Percentiles rank a stretch among this genome's conserved stretches.
These are phyloP conservation scores for Chroicocephalus ridibundus DNA, from an alignment of 2,113 vertebrate genomes.

Conservation along the genomic window DNA sequence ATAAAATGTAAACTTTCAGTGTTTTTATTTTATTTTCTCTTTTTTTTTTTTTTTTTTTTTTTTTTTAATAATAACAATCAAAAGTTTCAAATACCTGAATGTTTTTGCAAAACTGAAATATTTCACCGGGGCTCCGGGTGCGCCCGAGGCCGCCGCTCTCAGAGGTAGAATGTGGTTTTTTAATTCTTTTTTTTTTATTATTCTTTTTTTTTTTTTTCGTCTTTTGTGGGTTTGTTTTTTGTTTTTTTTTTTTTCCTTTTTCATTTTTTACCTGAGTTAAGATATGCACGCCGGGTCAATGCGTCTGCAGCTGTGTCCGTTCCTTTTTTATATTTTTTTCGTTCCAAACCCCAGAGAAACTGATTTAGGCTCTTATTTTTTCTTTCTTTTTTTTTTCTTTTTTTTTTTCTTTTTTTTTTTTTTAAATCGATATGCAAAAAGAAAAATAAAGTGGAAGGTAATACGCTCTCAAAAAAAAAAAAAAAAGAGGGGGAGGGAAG, in stretches of 20 bases:
- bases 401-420: background rate
- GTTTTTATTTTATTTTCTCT: slow-evolving; percentile 65
- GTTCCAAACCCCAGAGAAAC: slow-evolving; percentile 40
- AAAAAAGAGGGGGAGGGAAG: too few species aligned
- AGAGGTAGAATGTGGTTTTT: slow-evolving; percentile 78
- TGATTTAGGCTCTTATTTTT: background rate
- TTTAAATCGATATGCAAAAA: slow-evolving; percentile 33
- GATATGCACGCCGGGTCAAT: slow-evolving; percentile 14
- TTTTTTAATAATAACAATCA: slow-evolving; percentile 67
- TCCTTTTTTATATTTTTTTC: background rate
- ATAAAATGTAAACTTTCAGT: slow-evolving; percentile 88
- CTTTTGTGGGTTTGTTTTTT: background rate
- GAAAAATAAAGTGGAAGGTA: slow-evolving; percentile 28
- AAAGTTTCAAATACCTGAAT: slow-evolving; percentile 78
- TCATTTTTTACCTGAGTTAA: slow-evolving; percentile 74
- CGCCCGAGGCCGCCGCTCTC: slow-evolving; percentile 26
- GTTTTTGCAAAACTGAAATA: slow-evolving; percentile 69
- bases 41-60: slow-evolving; percentile 10
- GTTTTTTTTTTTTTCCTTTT: background rate
- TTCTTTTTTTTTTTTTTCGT: slow-evolving; percentile 8
- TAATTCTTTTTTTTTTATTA: background rate
- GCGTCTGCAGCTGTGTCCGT: background rate
- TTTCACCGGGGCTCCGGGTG: background rate
- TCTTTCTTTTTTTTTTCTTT: background rate
- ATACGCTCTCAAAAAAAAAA: background rate